Base-by-base conservation (phyloP, 2,797 vertebrate species). In the Argentina silus region DNA sequence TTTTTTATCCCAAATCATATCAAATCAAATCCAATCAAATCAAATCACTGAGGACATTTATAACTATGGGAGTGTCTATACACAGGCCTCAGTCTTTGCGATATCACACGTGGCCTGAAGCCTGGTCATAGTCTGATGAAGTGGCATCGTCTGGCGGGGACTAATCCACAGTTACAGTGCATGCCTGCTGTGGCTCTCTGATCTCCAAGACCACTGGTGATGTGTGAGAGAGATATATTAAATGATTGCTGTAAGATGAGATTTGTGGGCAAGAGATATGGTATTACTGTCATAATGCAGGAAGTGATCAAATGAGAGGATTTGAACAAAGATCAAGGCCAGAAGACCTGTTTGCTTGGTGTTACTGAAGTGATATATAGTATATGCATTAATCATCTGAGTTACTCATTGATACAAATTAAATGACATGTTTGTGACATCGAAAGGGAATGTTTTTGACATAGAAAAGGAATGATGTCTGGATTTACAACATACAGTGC, bases 131-230 rank as follows among this genome's bases (percentile, higher is more conserved):
- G n/a, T 36, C 27, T 36, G 27, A 50, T 11, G 5, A 23, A 59
- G 36, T 44, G 17, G 27, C 47, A 3, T 51, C 2, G 55, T 19
- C 56, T 36, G 6, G 11, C 44, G 56, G n/a, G 19, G 44, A 47
- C 71, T 77, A 76, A 48, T 71, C 67, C 64, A 80, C 56, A 76
- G 48, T 71, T 69, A 69, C 63, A 47, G 44, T 9, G 36, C 17
- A 21, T 1, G 57, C 3, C 0, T 51, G 67, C 71, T 17, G 14
- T 50, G 62, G 64, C 47, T 19, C 57, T 79, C 67, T 76, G 23
- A 76, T 75, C 64, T 74, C 3, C 27, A 36, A 21, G 48, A 74
- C 76, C 45, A 57, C 67, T 12, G 36, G 36, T 71, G 62, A 80
- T 69, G 57, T 69, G 57, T 23, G 27, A 65, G 47, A 60, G 50